phyloP scores from a whole-genome alignment of 2,797 vertebrate species.

The Pseudomugil gertrudae region DNA sequence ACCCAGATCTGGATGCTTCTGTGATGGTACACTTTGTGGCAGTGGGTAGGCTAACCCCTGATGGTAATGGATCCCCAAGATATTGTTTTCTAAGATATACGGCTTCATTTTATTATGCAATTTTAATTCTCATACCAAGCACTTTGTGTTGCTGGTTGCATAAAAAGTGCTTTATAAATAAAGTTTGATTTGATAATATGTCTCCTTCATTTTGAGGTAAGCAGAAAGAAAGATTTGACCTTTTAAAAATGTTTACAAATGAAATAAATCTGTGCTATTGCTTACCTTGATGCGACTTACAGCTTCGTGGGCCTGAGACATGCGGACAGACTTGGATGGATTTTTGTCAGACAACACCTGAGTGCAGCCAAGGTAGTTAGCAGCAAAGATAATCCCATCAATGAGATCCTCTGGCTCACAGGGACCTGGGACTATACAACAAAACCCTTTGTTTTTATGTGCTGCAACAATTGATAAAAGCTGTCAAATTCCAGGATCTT shows the following conservation, averaged over 20 bases:
- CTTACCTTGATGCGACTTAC: conserved; percentile 91
- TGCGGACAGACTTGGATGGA: conserved; percentile 93
- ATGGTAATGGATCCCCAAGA: no score
- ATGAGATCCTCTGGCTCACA: conserved; percentile 92
- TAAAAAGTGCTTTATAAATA: no score
- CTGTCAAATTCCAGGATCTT: conserved; percentile 1
- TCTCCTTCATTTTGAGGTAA: neutral
- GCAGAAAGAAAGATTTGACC: neutral
- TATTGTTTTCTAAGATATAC: no score
- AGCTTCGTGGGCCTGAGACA: conserved; percentile 97
- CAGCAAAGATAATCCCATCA: conserved; percentile 95
- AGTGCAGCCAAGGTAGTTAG: conserved; percentile 97
- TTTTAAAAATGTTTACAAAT: conserved; percentile 15
- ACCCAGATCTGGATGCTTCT: no score
- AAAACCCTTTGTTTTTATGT: conserved; percentile 23
- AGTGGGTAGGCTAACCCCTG: no score
- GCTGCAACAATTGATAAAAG: conserved; percentile 6
- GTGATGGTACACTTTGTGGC: no score
- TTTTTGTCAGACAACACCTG: conserved; percentile 95
- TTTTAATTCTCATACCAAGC: no score
- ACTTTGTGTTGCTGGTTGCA: no score
- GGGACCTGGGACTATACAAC: conserved; percentile 91
- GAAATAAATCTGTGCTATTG: conserved; percentile 3
- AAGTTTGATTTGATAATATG: neutral
- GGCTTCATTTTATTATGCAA: no score